Evolutionary conservation across 2,113 vertebrate species (phyloP), one percentile per base, ranked within the genome.

Genomic region (Tyrannus savana): DNA sequence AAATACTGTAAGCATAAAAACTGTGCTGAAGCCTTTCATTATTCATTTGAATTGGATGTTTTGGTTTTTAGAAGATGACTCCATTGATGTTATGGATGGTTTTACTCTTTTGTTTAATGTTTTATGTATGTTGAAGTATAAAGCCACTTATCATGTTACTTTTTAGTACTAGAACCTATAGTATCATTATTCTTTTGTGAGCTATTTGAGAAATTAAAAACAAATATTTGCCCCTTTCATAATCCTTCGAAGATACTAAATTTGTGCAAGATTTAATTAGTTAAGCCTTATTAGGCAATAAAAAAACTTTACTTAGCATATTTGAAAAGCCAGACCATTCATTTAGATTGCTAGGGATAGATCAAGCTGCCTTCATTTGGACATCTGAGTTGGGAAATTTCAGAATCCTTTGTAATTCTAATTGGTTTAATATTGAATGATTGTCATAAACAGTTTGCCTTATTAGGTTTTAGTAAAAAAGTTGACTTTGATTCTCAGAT

Each of bases 41-140:
- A 95, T 95, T 96, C 66, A 96, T 91, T 87, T 89, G 49, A 93
- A 94, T 97, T 89, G 60, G 74, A 81, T 89, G 62, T 46, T 94
- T 94, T 69, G 72, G 63, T n/a, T 86, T 93, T 92, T 56, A 84
- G 84, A 84, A 81, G 84, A 94, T 9, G 27, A 75, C 35, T 89
- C 66, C 52, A 71, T 80, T 92, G 93, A 91, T 87, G 52, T 80
- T 91, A 93, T 63, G 67, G 50, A 50, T 83, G 37, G 8, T 37
- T 93, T 89, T 80, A 67, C 15, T 84, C 44, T 89, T 84, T 82
- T 87, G 56, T 90, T 82, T 84, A 64, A 62, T 87, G n/a, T 72
- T 96, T 94, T 87, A 75, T 97, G 95, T 89, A 87, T 94, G 63
- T 72, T 90, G 55, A 30, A 71, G 16, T 53, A 87, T 58, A 85